phyloP scores from a whole-genome alignment of 37 sponge, comb jelly and placozoan species.

The Beroe ovata region DNA sequence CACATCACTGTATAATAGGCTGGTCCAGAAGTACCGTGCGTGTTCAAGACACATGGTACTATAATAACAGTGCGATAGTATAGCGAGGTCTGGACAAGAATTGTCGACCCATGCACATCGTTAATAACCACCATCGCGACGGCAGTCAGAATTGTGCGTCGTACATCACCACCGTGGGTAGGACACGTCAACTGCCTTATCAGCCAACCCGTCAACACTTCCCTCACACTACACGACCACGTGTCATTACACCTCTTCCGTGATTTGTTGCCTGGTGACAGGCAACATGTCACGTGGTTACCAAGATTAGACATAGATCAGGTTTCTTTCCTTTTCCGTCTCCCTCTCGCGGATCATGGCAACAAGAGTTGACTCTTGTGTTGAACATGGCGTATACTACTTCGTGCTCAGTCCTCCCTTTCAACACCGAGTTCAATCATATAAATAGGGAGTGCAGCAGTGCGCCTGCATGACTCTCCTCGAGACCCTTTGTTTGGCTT shows the following conservation, averaged over 20 bases:
- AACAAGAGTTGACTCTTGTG: too few species aligned
- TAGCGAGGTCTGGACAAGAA: too few species aligned
- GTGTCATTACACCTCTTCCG: neutral
- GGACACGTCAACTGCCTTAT: constrained; percentile 48
- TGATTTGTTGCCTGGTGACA: constrained; percentile 17
- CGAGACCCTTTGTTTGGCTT: neutral
- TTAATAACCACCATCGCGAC: too few species aligned
- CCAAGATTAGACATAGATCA: constrained; percentile 28
- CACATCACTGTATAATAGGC: too few species aligned
- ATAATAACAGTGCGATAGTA: too few species aligned
- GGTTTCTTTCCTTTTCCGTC: constrained; percentile 43
- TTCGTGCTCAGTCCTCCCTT: too few species aligned
- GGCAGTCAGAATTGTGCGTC: too few species aligned
- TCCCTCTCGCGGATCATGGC: neutral
- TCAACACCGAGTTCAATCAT: neutral
- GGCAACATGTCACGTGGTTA: neutral
- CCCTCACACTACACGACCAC: neutral
- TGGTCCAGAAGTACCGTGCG: too few species aligned
- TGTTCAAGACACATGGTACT: too few species aligned
- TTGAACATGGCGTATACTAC: too few species aligned
- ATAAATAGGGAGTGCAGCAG: neutral
- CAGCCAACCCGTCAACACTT: constrained; percentile 54
- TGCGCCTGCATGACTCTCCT: neutral
- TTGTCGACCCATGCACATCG: too few species aligned
- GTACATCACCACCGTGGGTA: too few species aligned